Conservation (phyloP, 2,113 vertebrate species). For the Brachyistius frenatus region DNA sequence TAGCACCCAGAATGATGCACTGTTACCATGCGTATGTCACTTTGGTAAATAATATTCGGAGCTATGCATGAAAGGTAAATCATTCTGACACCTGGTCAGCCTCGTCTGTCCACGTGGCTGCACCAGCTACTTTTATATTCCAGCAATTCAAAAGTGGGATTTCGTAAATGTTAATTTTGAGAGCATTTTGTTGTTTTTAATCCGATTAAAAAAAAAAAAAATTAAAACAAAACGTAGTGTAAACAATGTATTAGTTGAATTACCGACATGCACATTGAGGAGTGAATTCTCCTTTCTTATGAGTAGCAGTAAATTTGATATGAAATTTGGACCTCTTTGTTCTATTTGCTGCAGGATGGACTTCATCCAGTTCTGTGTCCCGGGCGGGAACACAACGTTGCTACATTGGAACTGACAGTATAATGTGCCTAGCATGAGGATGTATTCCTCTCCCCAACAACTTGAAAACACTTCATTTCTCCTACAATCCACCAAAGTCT, state of each 20-base stretch:
- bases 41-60: neutral
- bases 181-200: too few relatives aligned
- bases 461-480: slow-evolving; percentile 55
- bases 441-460: slow-evolving; percentile 40
- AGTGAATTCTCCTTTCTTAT: neutral
- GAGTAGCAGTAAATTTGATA: slow-evolving; percentile 1
- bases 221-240: too few relatives aligned
- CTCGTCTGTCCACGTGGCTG: too few relatives aligned
- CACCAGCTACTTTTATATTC: too few relatives aligned
- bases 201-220: too few relatives aligned
- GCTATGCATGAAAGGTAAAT: neutral
- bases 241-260: too few relatives aligned
- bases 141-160: too few relatives aligned
- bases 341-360: slow-evolving; percentile 29
- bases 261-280: too few relatives aligned
- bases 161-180: too few relatives aligned
- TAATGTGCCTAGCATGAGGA: slow-evolving; percentile 27
- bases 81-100: neutral
- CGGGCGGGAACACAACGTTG: slow-evolving; percentile 24
- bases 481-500: slow-evolving; percentile 50
- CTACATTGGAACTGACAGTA: slow-evolving; percentile 59
- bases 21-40: too few relatives aligned
- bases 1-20: neutral
- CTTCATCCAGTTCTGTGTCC: slow-evolving; percentile 14
- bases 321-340: slow-evolving; percentile 15